Base-by-base conservation (phyloP, 2,113 vertebrate genomes). In the Ciconia stormi region DNA sequence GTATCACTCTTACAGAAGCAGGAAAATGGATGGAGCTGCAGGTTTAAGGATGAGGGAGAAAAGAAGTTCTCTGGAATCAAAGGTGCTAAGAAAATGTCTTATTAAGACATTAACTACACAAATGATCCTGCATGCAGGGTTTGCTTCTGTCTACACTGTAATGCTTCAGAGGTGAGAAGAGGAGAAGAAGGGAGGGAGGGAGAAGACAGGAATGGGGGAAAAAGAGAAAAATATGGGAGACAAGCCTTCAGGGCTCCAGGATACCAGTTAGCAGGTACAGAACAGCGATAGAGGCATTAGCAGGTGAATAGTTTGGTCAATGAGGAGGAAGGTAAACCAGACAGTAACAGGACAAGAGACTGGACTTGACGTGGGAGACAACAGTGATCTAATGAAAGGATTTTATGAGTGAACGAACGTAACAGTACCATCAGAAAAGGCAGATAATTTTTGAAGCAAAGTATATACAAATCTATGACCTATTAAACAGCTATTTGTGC, bases 241-340 rank as follows among this genome's bases (percentile, higher is more conserved):
- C 3, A 53, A 72, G 26, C 34, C 10, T 30, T 32, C 26, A 30
- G 47, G 26, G 47, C 69, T 53, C 32, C 26, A 30, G 73, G 62
- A 58, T 29, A n/a, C 42, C 8, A 9, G 40, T 17, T 8, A 69
- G 30, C 20, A 42, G 36, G 42, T 42, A 42, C 30, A 15, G 30
- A 42, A 30, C 1, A 3, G 34, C 2, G 0, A 16, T 2, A 55
- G 34, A 42, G 7, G 52, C 52, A 30, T 16, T 4, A 16, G 61
- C 69, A 56, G 59, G 19, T 18, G 34, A 47, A 36, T 7, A 46
- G 59, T 22, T 56, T 16, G 22, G 49, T n/a, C 70, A 65, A 32
- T 8, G 27, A 36, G 20, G 38, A 44, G 21, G 26, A 85, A 63
- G 20, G 34, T 53, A 55, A 85, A 61, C 9, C n/a, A 50, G 66